Evolutionary conservation across 2,797 vertebrate species (phyloP).

Genomic region (Anguilla anguilla): DNA sequence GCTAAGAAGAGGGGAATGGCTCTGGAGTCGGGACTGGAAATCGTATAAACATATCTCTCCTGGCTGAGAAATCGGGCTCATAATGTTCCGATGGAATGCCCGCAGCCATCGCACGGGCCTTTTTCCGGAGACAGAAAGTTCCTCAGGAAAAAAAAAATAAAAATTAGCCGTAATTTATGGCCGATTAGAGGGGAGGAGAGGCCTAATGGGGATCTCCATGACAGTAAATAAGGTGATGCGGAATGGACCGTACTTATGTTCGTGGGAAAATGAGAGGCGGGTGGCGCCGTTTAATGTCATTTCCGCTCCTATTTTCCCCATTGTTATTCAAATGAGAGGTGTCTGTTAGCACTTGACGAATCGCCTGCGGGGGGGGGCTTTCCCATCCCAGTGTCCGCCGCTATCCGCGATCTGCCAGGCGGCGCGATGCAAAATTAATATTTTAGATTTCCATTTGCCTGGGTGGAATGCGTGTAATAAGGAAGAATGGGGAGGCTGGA

Average conservation of each 20-base stretch:
- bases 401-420: conserved; percentile 57
- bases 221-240: conserved; percentile 68
- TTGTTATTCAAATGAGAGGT: conserved; percentile 57
- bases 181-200: conserved; percentile 65
- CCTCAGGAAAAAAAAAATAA: conserved; percentile 36
- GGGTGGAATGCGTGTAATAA: conserved; percentile 60
- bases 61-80: conserved; percentile 73
- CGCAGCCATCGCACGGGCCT: conserved; percentile 65
- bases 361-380: conserved; percentile 51
- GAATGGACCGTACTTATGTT: conserved; percentile 62
- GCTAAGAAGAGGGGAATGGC: conserved; percentile 69
- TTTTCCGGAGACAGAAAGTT: conserved; percentile 68
- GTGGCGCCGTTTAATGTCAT: conserved; percentile 55
- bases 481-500: conserved; percentile 53
- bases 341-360: conserved; percentile 65
- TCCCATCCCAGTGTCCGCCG: conserved; percentile 54
- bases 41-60: conserved; percentile 58
- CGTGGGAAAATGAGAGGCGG: conserved; percentile 59
- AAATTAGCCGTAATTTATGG: conserved; percentile 72
- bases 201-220: conserved; percentile 60
- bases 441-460: conserved; percentile 68
- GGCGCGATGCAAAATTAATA: conserved; percentile 66
- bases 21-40: conserved; percentile 62
- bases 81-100: conserved; percentile 72
- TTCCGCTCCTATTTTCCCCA: conserved; percentile 50